Conservation (phyloP, 1,140 invertebrate species). For the Habropoda laboriosa region DNA sequence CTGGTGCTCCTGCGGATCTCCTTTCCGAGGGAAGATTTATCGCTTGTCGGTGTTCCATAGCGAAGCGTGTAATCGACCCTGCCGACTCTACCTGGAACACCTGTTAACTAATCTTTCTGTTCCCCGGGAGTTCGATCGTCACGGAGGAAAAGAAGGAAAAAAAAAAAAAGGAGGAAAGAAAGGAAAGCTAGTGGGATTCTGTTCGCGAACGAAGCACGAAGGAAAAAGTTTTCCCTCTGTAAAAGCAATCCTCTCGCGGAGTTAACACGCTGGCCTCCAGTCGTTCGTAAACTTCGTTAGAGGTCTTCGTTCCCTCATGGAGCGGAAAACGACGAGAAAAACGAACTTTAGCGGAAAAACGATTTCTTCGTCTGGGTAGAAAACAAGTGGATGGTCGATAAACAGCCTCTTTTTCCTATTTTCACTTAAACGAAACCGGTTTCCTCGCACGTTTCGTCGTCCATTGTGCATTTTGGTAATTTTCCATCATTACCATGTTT, state of each 20-base stretch:
- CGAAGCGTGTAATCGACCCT: slow-evolving; percentile 31
- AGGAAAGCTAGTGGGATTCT: not conserved
- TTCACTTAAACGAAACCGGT: too few species aligned
- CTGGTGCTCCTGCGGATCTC: not conserved
- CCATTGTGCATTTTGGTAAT: too few species aligned
- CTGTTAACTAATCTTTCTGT: slow-evolving; percentile 43
- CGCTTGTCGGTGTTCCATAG: not conserved
- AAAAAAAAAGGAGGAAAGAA: not conserved
- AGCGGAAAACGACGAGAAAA: not conserved
- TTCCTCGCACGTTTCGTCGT: too few species aligned
- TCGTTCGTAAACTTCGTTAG: slow-evolving; percentile 16
- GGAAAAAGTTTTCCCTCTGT: slow-evolving; percentile 19
- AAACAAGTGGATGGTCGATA: too few species aligned
- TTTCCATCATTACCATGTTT: not conserved
- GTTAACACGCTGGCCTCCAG: not conserved
- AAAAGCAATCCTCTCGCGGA: not conserved
- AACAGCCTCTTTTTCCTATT: too few species aligned
- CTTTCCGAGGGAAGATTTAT: slow-evolving; percentile 48
- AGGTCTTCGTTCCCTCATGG: not conserved
- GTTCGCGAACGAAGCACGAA: not conserved
- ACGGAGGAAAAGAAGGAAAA: not conserved
- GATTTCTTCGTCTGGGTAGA: too few species aligned
- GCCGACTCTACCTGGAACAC: slow-evolving; percentile 43
- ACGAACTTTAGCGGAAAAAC: not conserved
- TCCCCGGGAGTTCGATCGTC: not conserved